These are phyloP conservation scores for Scaeva pyrastri DNA, from an alignment of 2,888 invertebrate species.

Conservation along the genomic window DNA sequence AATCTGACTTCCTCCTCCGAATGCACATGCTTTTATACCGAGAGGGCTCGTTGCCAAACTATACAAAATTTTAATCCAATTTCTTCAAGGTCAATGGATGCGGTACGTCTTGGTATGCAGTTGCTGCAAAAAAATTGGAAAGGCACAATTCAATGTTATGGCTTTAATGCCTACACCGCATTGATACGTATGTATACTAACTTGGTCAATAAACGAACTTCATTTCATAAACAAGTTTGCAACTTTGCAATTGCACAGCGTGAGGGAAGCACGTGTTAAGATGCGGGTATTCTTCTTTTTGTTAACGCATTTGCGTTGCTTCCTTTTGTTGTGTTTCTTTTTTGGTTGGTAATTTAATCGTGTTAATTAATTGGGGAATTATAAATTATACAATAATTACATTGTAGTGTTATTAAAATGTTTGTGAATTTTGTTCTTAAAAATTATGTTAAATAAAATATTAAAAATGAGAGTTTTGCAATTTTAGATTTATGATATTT, in stretches of 20 bases:
- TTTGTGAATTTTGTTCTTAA: too few species aligned
- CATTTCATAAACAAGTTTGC: slow-evolving; percentile 62
- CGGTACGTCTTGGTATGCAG: slow-evolving; percentile 14
- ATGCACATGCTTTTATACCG: slow-evolving; percentile 56
- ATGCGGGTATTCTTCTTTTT: slow-evolving; percentile 4
- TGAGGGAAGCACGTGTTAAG: background rate
- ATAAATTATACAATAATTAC: background rate
- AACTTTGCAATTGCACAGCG: slow-evolving; percentile 19
- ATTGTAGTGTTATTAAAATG: background rate
- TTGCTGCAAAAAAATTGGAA: slow-evolving; percentile 51
- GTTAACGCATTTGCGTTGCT: background rate
- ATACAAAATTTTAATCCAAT: slow-evolving; percentile 50
- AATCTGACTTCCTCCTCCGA: slow-evolving; percentile 63
- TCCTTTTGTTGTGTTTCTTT: background rate
- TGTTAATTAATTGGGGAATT: background rate
- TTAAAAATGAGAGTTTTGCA: too few species aligned
- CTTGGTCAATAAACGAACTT: background rate
- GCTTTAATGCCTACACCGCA: background rate
- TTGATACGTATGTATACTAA: too few species aligned
- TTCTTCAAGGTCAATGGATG: slow-evolving; percentile 59
- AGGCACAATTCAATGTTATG: slow-evolving; percentile 45
- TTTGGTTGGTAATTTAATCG: background rate
- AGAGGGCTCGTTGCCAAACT: slow-evolving; percentile 38
- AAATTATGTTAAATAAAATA: too few species aligned
- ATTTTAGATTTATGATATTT: too few species aligned